Evolutionary conservation across 2,113 vertebrate genomes (phyloP), one percentile per base, ranked within the genome.

Genomic region (Recurvirostra avosetta): DNA sequence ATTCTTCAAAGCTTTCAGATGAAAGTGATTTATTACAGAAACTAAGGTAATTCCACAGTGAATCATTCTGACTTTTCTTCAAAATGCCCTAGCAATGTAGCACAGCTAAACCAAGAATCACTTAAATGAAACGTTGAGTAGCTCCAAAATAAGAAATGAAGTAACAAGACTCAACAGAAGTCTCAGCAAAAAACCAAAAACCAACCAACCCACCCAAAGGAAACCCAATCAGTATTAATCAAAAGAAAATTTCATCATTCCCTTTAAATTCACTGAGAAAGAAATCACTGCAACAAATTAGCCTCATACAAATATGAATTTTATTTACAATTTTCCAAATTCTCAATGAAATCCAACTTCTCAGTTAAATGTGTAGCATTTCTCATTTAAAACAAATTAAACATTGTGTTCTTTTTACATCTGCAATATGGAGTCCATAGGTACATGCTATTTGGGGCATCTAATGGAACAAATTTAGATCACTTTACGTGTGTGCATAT

Each of bases 271-370:
- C 32, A 49, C 27, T 7, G 45, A 19, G 43, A 30, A 56, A 73
- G 80, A 92, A 92, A 68, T 6, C 88, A 96, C 86, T 38, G 61
- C 80, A 85, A 94, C 89, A 91, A 91, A 68, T 96, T 56, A 82
- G 88, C 94, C 84, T 96, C 95, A 97, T 96, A 97, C 96, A 96
- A 97, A 97, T 97, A 96, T 95, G 86, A 91, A 92, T 97, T 97
- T 97, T 97, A 97, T 95, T 97, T 97, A 96, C 94, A 96, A 17
- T 95, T 94, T 95, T 91, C 65, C 89, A 97, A 93, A 96, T 94
- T 94, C 65, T 81, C 94, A 95, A 73, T 94, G 66, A 96, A 92
- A 95, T 91, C 87, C 87, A 96, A 92, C 84, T 95, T 95, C 76
- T 92, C 81, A 76, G 62, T 94, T 94, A 90, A 94, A 94, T 30